phyloP scores from a whole-genome alignment of 2,113 vertebrate species.

The Nannospalax galili region DNA sequence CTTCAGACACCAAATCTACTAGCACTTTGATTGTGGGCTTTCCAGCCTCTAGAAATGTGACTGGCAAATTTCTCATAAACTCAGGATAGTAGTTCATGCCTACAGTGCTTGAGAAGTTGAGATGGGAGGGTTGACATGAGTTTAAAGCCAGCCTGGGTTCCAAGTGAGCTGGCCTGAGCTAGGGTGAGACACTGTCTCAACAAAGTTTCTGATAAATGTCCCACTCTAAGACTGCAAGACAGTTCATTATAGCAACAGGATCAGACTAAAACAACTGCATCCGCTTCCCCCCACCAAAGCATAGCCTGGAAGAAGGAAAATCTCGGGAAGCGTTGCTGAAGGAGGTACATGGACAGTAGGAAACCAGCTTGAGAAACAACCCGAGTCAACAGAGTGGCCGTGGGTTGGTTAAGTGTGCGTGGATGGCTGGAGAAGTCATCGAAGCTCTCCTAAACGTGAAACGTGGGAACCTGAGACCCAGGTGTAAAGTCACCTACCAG shows the following conservation, averaged over 20 bases:
- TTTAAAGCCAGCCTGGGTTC: neutral
- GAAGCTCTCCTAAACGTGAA: neutral
- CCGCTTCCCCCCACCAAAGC: neutral
- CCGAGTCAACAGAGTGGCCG: neutral
- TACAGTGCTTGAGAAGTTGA: too few relatives aligned
- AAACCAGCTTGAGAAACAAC: neutral
- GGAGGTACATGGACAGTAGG: neutral
- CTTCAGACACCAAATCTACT: neutral
- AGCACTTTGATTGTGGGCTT: neutral
- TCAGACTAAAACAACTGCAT: neutral
- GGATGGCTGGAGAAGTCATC: neutral
- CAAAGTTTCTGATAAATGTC: neutral
- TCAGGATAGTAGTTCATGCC: neutral
- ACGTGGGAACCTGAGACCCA: neutral
- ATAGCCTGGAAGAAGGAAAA: neutral
- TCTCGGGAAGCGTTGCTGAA: neutral
- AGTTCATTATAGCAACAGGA: neutral
- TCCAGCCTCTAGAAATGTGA: neutral
- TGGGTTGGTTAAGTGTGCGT: neutral
- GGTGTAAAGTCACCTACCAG: neutral
- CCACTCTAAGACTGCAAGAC: neutral
- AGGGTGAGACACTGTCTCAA: neutral
- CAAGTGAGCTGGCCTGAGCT: neutral
- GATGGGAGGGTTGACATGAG: neutral
- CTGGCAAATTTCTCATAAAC: neutral